Conservation (phyloP, 2,888 invertebrate species). For the Brachyptera risi region DNA sequence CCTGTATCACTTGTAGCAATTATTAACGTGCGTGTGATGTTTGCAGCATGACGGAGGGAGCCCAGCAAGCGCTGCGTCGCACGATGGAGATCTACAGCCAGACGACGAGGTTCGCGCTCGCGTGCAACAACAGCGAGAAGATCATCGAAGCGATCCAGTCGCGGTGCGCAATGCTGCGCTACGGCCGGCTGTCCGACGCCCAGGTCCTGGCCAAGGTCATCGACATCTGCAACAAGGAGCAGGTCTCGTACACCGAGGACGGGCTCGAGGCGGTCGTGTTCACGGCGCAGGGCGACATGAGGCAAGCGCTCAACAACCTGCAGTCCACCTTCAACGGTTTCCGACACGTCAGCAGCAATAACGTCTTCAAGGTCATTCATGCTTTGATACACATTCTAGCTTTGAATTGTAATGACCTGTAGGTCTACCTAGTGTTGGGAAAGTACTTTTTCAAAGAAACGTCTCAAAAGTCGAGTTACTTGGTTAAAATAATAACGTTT, state of each 20-base stretch:
- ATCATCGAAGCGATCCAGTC: constrained; percentile 99
- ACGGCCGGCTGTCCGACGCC: constrained; percentile 83
- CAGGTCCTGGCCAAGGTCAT: constrained; percentile 81
- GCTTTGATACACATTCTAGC: no score
- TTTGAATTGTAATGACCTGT: no score
- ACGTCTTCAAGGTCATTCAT: constrained; percentile 83
- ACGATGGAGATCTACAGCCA: constrained; percentile 98
- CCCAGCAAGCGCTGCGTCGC: constrained; percentile 93
- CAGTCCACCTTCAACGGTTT: constrained; percentile 94
- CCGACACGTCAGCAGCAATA: constrained; percentile 82
- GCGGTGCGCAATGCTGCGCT: constrained; percentile 93
- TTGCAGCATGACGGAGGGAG: constrained; percentile 95
- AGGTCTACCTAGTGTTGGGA: no score
- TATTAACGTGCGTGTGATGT: no score
- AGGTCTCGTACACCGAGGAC: constrained; percentile 81
- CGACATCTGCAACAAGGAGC: constrained; percentile 68
- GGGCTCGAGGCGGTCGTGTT: constrained; percentile 95
- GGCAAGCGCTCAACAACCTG: constrained; percentile 95
- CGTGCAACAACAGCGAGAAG: constrained; percentile 97
- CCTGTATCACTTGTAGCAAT: no score
- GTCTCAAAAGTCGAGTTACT: no score
- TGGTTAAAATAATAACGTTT: no score
- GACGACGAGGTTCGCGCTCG: constrained; percentile 95
- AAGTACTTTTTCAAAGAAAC: no score
- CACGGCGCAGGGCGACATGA: constrained; percentile 98